Conservation (phyloP, 2,888 invertebrate species). For the Chrysolina oricalcia region DNA sequence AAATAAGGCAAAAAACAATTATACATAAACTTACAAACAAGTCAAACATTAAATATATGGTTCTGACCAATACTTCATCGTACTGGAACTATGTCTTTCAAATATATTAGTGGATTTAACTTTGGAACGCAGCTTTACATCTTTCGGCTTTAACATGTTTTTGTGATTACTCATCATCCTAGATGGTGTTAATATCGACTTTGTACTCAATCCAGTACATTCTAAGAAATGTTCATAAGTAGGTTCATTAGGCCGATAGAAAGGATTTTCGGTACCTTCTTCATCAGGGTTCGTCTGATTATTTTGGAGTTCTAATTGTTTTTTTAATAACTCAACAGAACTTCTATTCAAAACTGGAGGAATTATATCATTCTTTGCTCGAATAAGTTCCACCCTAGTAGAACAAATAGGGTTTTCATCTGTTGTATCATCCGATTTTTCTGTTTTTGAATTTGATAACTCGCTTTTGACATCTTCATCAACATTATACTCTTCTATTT, state of each 20-base stretch:
- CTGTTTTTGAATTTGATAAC: constrained; percentile 41
- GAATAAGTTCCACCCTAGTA: constrained; percentile 63
- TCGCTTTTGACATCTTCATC: constrained; percentile 57
- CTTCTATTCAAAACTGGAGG: constrained; percentile 62
- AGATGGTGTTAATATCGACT: constrained; percentile 82
- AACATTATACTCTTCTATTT: constrained; percentile 72
- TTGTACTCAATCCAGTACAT: constrained; percentile 85
- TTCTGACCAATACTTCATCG: constrained; percentile 71
- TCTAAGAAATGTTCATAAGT: constrained; percentile 85
- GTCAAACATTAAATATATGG: constrained; percentile 65
- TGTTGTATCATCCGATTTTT: constrained; percentile 31
- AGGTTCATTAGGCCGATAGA: constrained; percentile 66
- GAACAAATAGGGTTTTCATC: constrained; percentile 40
- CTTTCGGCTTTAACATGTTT: constrained; percentile 84
- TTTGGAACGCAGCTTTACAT: constrained; percentile 83
- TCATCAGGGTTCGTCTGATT: constrained; percentile 51
- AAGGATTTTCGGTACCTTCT: constrained; percentile 64
- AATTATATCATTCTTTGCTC: constrained; percentile 61
- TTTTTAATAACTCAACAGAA: constrained; percentile 66
- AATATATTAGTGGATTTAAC: constrained; percentile 74
- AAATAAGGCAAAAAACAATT: constrained; percentile 13
- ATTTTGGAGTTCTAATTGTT: constrained; percentile 70
- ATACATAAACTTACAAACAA: neutral
- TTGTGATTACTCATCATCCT: constrained; percentile 83
- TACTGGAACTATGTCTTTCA: constrained; percentile 71